phyloP scores from a whole-genome alignment of 2,113 vertebrate species.

The Callaeas wilsoni region DNA sequence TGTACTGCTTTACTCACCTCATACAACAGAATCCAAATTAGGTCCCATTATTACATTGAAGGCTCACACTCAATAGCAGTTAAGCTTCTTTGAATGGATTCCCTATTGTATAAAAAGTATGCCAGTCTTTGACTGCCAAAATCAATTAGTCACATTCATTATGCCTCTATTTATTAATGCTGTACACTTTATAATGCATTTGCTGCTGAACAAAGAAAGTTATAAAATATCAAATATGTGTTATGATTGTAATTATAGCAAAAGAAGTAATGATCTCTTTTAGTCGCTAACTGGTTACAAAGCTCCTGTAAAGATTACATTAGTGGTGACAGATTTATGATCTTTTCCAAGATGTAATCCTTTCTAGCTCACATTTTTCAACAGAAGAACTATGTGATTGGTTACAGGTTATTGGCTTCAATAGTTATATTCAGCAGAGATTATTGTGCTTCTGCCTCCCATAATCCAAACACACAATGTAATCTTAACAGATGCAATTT shows the following conservation, averaged over 20 bases:
- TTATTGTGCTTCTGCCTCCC: constrained; percentile 62
- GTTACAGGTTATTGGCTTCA: constrained; percentile 75
- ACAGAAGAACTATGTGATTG: constrained; percentile 61
- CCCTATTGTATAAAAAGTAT: constrained; percentile 80
- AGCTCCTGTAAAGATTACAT: constrained; percentile 70
- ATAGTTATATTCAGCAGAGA: constrained; percentile 56
- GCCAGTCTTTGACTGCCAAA: constrained; percentile 81
- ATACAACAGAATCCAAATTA: constrained; percentile 72
- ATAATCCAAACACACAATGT: constrained; percentile 67
- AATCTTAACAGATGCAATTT: constrained; percentile 73
- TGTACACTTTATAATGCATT: constrained; percentile 72
- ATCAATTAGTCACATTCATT: constrained; percentile 86
- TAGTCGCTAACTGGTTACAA: constrained; percentile 69
- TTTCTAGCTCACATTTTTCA: constrained; percentile 68
- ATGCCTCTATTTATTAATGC: constrained; percentile 83
- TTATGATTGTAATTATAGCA: constrained; percentile 71
- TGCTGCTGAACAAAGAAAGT: constrained; percentile 77
- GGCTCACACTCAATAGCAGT: constrained; percentile 76
- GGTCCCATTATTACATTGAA: constrained; percentile 74
- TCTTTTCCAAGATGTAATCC: constrained; percentile 70
- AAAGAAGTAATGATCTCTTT: constrained; percentile 69
- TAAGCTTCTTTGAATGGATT: constrained; percentile 80
- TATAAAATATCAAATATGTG: constrained; percentile 75
- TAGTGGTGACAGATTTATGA: constrained; percentile 73
- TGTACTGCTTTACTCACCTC: constrained; percentile 69